Evolutionary conservation across 2,113 vertebrate species (phyloP).

Genomic region (Entelurus aequoreus): DNA sequence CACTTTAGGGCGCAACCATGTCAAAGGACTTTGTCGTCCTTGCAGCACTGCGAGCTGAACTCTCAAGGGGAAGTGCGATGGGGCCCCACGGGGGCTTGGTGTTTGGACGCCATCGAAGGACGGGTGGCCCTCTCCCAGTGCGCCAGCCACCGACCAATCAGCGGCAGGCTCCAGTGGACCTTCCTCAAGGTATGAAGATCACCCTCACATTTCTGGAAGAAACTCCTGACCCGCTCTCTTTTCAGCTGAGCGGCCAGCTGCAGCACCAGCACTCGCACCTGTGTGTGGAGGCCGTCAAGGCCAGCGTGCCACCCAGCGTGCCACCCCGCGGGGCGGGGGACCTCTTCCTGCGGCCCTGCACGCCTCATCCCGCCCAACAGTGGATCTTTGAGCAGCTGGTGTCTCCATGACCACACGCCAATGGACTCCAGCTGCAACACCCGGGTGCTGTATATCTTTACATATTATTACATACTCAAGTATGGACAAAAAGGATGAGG

Average conservation of each 20-base stretch:
- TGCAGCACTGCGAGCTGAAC: slow-evolving; percentile 78
- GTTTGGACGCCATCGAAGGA: slow-evolving; percentile 71
- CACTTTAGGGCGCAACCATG: no score
- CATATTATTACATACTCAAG: slow-evolving; percentile 5
- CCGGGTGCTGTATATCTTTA: slow-evolving; percentile 4
- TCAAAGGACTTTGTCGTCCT: neutral
- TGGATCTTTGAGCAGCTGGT: slow-evolving; percentile 77
- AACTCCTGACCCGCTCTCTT: neutral
- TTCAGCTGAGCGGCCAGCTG: slow-evolving; percentile 75
- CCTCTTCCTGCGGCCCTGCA: slow-evolving; percentile 70
- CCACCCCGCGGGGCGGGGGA: slow-evolving; percentile 31
- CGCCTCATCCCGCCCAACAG: slow-evolving; percentile 70
- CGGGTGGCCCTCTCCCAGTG: slow-evolving; percentile 75
- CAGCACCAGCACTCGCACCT: slow-evolving; percentile 78
- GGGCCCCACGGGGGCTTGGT: slow-evolving; percentile 61
- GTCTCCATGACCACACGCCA: slow-evolving; percentile 46
- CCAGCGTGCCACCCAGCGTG: neutral
- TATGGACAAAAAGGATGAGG: neutral
- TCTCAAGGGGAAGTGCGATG: slow-evolving; percentile 73
- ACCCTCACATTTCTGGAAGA: no score
- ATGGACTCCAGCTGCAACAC: neutral
- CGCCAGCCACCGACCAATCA: slow-evolving; percentile 38
- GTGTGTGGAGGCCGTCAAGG: slow-evolving; percentile 77
- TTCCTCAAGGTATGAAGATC: slow-evolving; percentile 71
- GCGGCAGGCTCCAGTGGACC: slow-evolving; percentile 73